Evolutionary conservation across 92 coral and sea anemone genomes (phyloP), one percentile per base, ranked within the genome.

Genomic region (Porites lobata): DNA sequence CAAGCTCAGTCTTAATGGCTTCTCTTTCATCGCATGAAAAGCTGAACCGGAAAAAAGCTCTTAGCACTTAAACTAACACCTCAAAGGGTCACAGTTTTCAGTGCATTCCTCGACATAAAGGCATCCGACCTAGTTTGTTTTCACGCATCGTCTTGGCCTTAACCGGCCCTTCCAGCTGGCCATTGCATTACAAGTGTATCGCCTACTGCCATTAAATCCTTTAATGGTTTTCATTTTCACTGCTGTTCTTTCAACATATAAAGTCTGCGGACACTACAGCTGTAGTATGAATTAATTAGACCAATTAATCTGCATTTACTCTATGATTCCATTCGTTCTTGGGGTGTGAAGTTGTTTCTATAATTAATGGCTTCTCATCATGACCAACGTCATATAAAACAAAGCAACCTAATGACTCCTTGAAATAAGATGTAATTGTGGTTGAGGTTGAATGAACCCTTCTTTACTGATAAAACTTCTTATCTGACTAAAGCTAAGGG

Each of bases 1-100:
- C 24, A n/a, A 0, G 12, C 32, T 76, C 50, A 14, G 52, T 6
- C 18, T 29, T 22, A 15, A 29, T 38, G 77, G 26, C 80, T 19
- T 24, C 29, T 50, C 65, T 70, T 9, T 70, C 86, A 82, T 69
- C 86, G 20, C 32, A 47, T 65, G 75, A 80, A 82, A 57, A 32
- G 67, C 59, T n/a, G 13, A 32, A 70, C 86, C 70, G 86, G 86
- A 70, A 70, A 69, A 68, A 4, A 18, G n/a, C 61, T 8, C 21
- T 1, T 50, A 29, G 20, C 59, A 73, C 77, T 73, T 73, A 21
- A 71, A 72, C 15, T 56, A 26, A 54, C 65, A 5, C 62, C 19
- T 75, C 17, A 50, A 24, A 10, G 63, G 14, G 85, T 17, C 26
- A 80, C 26, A 53, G 76, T 69, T 81, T 54, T 47, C 76, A 56